Conservation (phyloP, 2,888 invertebrate genomes). For the Euclidia mi region DNA sequence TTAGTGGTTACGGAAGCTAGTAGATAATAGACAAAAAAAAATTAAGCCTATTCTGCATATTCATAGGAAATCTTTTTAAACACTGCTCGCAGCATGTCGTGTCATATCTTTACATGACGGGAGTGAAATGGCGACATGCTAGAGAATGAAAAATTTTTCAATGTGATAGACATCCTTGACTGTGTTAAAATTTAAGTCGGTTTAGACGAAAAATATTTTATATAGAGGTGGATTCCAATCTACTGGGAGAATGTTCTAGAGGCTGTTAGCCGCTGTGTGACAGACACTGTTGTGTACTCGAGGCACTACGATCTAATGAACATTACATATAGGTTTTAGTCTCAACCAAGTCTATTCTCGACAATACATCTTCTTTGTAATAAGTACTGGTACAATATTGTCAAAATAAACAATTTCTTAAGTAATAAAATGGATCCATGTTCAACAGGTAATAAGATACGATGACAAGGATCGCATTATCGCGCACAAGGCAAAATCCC, state of each 20-base stretch:
- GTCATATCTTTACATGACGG: too few species aligned
- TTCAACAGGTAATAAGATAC: conserved; percentile 82
- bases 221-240: neutral
- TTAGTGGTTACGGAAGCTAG: too few species aligned
- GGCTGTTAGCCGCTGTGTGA: neutral
- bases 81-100: too few species aligned
- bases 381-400: conserved; percentile 15
- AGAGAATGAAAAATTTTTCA: too few species aligned
- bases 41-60: too few species aligned
- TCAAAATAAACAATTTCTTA: conserved; percentile 51
- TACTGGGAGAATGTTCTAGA: neutral
- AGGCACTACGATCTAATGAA: neutral
- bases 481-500: conserved; percentile 73
- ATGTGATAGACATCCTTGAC: too few species aligned
- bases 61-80: too few species aligned
- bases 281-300: conserved; percentile 2
- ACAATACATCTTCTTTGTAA: neutral
- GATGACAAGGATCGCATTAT: conserved; percentile 79
- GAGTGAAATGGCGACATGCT: too few species aligned
- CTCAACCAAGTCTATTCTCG: too few species aligned
- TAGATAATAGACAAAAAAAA: too few species aligned
- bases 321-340: neutral
- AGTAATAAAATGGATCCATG: conserved; percentile 68
- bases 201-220: conserved; percentile 1
- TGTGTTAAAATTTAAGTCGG: neutral